These are phyloP conservation scores for Drosophila lacicola DNA, from an alignment of 2,888 invertebrate species.

Conservation along the genomic window DNA sequence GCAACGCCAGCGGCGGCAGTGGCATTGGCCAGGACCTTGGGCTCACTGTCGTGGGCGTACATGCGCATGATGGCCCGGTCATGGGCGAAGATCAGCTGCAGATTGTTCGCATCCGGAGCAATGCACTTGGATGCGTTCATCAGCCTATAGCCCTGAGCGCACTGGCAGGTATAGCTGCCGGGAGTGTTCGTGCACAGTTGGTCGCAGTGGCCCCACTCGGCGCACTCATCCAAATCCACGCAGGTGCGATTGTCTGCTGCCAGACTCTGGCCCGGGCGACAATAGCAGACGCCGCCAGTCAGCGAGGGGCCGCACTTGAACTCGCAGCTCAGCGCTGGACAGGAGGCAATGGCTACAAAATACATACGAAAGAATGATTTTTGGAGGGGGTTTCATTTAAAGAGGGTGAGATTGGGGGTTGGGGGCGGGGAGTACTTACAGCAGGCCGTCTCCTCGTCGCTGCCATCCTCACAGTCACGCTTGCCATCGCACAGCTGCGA, in stretches of 20 bases:
- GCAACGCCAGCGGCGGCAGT: conserved; percentile 94
- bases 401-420: background rate
- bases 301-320: conserved; percentile 96
- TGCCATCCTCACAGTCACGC: conserved; percentile 95
- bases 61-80: conserved; percentile 90
- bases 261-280: conserved; percentile 93
- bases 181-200: conserved; percentile 96
- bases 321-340: conserved; percentile 94
- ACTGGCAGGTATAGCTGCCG: conserved; percentile 93
- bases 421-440: conserved; percentile 88
- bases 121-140: conserved; percentile 88
- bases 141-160: conserved; percentile 91
- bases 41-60: conserved; percentile 88
- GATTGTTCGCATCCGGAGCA: conserved; percentile 87
- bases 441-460: conserved; percentile 95
- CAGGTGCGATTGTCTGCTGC: conserved; percentile 94
- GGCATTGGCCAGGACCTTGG: conserved; percentile 90
- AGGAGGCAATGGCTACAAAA: conserved; percentile 90
- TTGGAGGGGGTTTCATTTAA: too few relatives aligned
- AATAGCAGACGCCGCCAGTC: conserved; percentile 95
- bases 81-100: conserved; percentile 89
- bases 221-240: conserved; percentile 95
- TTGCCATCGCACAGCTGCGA: conserved; percentile 96
- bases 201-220: conserved; percentile 97
- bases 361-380: too few relatives aligned